Evolutionary conservation across 2,113 vertebrate species (phyloP), one percentile per base, ranked within the genome.

Genomic region (Trachemys scripta): DNA sequence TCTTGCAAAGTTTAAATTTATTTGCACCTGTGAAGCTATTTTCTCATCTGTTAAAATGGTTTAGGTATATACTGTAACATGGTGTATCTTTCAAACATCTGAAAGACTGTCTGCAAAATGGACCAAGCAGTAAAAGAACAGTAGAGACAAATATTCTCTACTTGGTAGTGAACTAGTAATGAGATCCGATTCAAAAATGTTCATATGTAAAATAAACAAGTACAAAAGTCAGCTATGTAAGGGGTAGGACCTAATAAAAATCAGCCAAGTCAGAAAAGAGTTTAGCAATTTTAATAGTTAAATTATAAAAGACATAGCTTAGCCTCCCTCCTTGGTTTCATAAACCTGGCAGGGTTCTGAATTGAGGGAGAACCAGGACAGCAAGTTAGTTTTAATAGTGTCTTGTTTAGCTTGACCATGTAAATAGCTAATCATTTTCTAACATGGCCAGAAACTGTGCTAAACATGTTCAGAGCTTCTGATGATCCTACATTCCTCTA

Each of bases 91-190:
- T 96, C 82, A 94, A 96, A 96, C 95, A 96, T 88, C 88, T 95
- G 90, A 97, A 94, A 96, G 94, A 97, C 62, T 94, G 95, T 79
- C 88, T 95, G 92, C 45, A 53, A 90, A 95, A 93, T 91, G 96
- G 88, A 96, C 90, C 94, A 97, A 25, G 85, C 81, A 62, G 35
- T 25, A 96, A 93, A 92, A 95, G 95, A 97, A 90, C 90, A 89
- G 88, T 88, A 87, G 87, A 96, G 97, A 96, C 97, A 97, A 84
- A 96, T 96, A 76, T 82, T 93, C 88, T 83, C 84, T 88, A 72
- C 87, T 86, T 92, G 59, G 94, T 90, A 89, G 89, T 91, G 87
- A 89, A 97, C 93, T 95, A 96, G 25, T 53, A 49, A 85, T 54
- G 6, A 95, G 89, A 91, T 95, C 89, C 93, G 89, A 96, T 97